Conservation (phyloP, 2,113 vertebrate genomes). For the Crotalus tigris region DNA sequence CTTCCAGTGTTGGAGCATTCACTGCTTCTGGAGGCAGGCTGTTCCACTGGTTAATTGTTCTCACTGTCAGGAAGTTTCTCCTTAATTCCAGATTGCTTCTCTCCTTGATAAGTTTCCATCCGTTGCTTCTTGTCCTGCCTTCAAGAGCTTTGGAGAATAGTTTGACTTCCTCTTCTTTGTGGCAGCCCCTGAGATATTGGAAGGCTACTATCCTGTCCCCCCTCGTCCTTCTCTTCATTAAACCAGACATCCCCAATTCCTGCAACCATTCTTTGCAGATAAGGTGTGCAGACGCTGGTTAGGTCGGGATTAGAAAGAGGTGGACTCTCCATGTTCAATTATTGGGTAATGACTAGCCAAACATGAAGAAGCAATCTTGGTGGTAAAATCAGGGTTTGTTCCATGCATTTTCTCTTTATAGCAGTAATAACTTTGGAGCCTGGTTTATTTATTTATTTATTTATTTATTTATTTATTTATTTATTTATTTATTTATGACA, state of each 20-base stretch:
- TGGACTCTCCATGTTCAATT: slow-evolving; percentile 3
- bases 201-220: neutral
- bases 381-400: slow-evolving; percentile 35
- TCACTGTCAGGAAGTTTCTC: no score
- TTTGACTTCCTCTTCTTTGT: neutral
- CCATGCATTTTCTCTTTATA: slow-evolving; percentile 37
- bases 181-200: neutral
- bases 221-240: neutral
- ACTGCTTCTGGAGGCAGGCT: no score
- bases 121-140: no score
- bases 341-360: slow-evolving; percentile 37
- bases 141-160: no score
- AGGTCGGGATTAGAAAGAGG: no score
- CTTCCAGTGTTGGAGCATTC: no score
- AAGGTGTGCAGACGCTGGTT: neutral
- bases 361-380: slow-evolving; percentile 42
- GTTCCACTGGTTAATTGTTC: no score
- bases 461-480: no score
- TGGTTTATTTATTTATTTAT: no score
- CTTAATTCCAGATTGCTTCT: no score
- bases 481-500: no score
- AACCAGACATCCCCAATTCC: neutral
- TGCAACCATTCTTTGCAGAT: neutral
- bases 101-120: no score
- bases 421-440: neutral